phyloP scores from a whole-genome alignment of 1,140 invertebrate species.

The Brachystomella parvula region DNA sequence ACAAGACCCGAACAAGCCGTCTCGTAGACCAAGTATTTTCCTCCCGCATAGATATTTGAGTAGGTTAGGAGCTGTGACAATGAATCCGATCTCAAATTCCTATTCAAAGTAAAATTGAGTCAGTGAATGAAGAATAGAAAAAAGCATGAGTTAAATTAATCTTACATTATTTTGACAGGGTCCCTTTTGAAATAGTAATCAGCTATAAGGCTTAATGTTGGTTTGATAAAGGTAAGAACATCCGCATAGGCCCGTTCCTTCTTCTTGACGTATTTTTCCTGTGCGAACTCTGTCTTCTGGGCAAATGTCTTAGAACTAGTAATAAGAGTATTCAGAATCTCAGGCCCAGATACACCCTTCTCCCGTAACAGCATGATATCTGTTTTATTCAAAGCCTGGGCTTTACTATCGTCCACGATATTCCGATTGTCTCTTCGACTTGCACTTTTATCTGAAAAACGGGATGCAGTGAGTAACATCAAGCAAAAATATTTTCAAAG shows the following conservation, averaged over 20 bases:
- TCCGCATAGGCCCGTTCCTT: conserved; percentile 86
- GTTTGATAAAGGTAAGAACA: conserved; percentile 63
- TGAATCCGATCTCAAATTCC: conserved; percentile 68
- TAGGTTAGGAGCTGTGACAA: conserved; percentile 76
- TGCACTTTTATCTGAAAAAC: conserved; percentile 7
- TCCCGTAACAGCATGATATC: conserved; percentile 71
- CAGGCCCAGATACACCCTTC: conserved; percentile 62
- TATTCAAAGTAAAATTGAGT: conserved; percentile 35
- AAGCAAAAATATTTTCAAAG: background rate
- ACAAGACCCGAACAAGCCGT: conserved; percentile 73
- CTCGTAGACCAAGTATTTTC: conserved; percentile 76
- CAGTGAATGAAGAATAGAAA: conserved; percentile 8
- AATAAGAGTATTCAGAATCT: conserved; percentile 77
- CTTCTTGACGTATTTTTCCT: conserved; percentile 89
- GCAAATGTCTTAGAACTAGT: conserved; percentile 80
- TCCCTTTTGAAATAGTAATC: conserved; percentile 72
- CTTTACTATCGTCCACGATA: conserved; percentile 72
- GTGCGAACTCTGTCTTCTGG: conserved; percentile 81
- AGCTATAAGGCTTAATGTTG: conserved; percentile 62
- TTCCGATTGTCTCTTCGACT: conserved; percentile 72
- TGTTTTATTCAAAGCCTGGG: conserved; percentile 71
- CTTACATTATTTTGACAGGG: conserved; percentile 62
- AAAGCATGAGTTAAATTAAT: conserved; percentile 19
- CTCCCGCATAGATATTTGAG: conserved; percentile 66
- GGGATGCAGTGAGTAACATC: background rate